Evolutionary conservation across 1,140 invertebrate genomes (phyloP).

Genomic region (Pogonognathellus flavescens): DNA sequence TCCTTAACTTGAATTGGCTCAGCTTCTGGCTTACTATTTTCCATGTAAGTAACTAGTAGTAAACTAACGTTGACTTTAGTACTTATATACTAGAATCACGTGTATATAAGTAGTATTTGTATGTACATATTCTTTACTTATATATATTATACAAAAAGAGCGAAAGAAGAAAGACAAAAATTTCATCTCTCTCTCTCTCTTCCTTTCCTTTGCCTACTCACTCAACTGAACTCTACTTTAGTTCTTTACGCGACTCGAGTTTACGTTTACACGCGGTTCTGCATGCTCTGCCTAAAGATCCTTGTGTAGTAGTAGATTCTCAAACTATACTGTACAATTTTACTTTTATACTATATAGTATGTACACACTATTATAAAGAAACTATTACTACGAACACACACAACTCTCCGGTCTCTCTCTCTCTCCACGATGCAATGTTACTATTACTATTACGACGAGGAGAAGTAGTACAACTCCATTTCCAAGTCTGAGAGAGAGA

Average conservation of each 20-base stretch:
- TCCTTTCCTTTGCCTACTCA: constrained; percentile 39
- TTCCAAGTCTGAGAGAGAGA: background rate
- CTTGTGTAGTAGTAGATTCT: constrained; percentile 11
- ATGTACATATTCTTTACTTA: background rate
- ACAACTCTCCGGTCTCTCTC: background rate
- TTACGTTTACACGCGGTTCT: background rate
- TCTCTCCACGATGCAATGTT: background rate
- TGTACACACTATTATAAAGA: background rate
- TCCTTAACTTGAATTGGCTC: constrained; percentile 39
- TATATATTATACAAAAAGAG: background rate
- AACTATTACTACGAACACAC: background rate
- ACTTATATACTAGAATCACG: background rate
- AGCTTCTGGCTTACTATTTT: constrained; percentile 8
- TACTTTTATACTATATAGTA: background rate
- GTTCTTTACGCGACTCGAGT: no score
- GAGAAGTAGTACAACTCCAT: background rate
- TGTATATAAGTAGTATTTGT: background rate
- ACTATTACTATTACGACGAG: no score
- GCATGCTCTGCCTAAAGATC: constrained; percentile 8
- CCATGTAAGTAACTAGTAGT: constrained; percentile 34
- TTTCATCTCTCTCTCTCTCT: constrained; percentile 15
- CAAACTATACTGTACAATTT: constrained; percentile 15
- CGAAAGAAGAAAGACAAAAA: constrained; percentile 50
- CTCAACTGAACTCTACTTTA: constrained; percentile 33
- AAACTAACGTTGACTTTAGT: constrained; percentile 11